Percentiles rank a stretch among this genome's conserved stretches.
phyloP scores from a whole-genome alignment of 2,113 vertebrate genomes.

The Heterotis niloticus region DNA sequence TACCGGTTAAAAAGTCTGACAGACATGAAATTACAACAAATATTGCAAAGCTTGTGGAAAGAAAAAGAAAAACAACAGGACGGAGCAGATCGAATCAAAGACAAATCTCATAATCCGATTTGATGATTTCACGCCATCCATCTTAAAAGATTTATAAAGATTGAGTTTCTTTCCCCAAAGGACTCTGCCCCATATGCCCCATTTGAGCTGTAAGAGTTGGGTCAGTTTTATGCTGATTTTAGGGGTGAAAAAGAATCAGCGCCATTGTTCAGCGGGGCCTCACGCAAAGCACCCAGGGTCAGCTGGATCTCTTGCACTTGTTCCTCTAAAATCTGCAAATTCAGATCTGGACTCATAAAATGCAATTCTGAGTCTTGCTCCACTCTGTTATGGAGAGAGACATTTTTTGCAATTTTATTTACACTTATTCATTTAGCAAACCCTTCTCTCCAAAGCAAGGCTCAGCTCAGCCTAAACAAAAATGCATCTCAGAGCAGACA shows the following conservation, averaged over 20 bases:
- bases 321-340: not conserved
- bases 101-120: conserved; percentile 65
- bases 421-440: not conserved
- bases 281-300: conserved; percentile 3
- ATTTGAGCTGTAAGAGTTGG: conserved; percentile 60
- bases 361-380: conserved; percentile 39
- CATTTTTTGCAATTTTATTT: too few relatives aligned
- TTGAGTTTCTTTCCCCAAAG: conserved; percentile 48
- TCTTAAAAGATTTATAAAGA: conserved; percentile 60
- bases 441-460: not conserved
- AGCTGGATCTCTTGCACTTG: not conserved
- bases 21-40: not conserved
- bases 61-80: not conserved
- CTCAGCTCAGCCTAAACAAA: too few relatives aligned
- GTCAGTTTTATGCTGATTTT: conserved; percentile 77
- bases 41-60: not conserved
- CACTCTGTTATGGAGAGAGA: too few relatives aligned
- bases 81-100: conserved; percentile 38
- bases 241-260: conserved; percentile 66
- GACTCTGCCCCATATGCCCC: conserved; percentile 43
- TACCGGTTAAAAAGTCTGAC: not conserved
- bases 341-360: conserved; percentile 29
- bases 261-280: conserved; percentile 26
- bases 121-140: conserved; percentile 60
- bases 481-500: too few relatives aligned